These are phyloP conservation scores for Pelobates cultripes DNA, from an alignment of 2,797 vertebrate species.

Conservation along the genomic window DNA sequence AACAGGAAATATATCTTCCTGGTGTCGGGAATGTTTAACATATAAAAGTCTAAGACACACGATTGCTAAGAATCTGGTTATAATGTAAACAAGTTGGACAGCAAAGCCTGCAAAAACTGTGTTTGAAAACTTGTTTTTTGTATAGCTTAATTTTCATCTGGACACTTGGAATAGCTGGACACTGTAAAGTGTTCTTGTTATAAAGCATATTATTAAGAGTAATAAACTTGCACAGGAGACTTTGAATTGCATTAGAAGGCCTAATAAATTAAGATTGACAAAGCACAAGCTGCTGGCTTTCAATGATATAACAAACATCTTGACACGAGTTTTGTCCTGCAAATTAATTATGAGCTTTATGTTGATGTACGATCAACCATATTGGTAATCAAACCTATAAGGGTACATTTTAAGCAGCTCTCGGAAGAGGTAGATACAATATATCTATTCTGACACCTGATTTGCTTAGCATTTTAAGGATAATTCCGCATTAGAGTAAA, in stretches of 20 bases:
- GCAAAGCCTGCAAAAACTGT: no score
- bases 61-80: no score
- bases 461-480: not conserved
- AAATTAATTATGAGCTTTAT: not conserved
- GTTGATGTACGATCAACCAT: not conserved
- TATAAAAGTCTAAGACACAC: no score
- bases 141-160: no score
- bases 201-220: no score
- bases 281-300: not conserved
- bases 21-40: no score
- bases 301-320: not conserved
- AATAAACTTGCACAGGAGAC: not conserved
- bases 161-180: no score
- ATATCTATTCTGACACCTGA: not conserved
- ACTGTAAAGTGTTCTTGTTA: no score
- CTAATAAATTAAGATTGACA: not conserved
- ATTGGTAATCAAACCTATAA: not conserved
- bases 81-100: no score
- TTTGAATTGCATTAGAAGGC: not conserved
- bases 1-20: no score
- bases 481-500: constrained; percentile 2
- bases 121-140: no score
- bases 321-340: not conserved
- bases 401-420: not conserved
- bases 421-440: not conserved